phyloP scores from a whole-genome alignment of 37 sponge, comb jelly and placozoan species.

The Aphrocallistes beatrix region DNA sequence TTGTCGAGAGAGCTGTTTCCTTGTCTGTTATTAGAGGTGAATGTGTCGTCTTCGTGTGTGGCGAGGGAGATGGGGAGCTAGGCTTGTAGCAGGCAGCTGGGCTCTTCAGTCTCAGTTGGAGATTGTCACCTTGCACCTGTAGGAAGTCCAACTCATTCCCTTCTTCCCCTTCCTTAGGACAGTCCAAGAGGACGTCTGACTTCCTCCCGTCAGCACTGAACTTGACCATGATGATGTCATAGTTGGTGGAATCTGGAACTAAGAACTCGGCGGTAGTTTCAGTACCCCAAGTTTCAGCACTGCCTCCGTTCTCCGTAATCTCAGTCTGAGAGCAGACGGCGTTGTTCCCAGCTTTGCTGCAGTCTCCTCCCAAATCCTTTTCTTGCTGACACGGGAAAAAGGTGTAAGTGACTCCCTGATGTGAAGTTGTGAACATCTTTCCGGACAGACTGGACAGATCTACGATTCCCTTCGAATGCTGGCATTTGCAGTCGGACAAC shows the following conservation, averaged over 20 bases:
- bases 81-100: background rate
- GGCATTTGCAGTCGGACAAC: conserved; percentile 7
- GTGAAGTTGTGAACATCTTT: background rate
- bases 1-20: no score
- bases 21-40: no score
- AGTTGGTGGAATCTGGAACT: background rate
- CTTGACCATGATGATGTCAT: background rate
- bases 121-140: background rate
- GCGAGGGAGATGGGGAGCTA: no score
- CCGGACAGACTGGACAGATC: background rate
- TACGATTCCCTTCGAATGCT: conserved; percentile 1
- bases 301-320: no score
- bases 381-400: background rate
- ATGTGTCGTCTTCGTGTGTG: no score
- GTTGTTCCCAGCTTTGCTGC: background rate
- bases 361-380: background rate
- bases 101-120: background rate
- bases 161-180: background rate
- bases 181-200: background rate
- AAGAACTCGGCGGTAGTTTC: background rate
- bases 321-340: background rate
- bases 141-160: background rate
- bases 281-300: background rate
- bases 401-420: background rate
- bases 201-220: background rate